Evolutionary conservation across 92 coral and sea anemone genomes (phyloP).

Genomic region (Bergia sp.): DNA sequence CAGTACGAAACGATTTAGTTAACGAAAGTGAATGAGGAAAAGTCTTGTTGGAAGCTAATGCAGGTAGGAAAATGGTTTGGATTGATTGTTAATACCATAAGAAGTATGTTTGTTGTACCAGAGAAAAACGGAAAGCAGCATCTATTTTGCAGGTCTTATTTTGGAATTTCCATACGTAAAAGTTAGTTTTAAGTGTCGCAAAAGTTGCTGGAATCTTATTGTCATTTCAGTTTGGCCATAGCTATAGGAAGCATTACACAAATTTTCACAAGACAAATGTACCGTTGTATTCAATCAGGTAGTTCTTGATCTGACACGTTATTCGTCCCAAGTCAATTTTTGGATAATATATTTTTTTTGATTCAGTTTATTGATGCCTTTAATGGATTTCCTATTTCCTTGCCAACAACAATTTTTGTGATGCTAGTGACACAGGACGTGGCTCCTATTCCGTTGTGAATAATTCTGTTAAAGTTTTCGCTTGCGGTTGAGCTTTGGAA

Average conservation of each 20-base stretch:
- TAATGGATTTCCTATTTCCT: too few species aligned
- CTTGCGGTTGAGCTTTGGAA: too few species aligned
- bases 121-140: slow-evolving; percentile 17
- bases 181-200: not conserved
- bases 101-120: too few species aligned
- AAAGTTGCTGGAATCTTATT: not conserved
- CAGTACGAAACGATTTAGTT: too few species aligned
- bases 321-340: not conserved
- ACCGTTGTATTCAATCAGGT: too few species aligned
- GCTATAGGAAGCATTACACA: slow-evolving; percentile 12
- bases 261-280: too few species aligned
- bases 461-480: too few species aligned
- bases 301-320: not conserved
- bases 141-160: slow-evolving; percentile 31
- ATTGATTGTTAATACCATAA: too few species aligned
- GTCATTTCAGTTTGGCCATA: not conserved
- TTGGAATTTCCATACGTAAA: not conserved
- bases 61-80: too few species aligned
- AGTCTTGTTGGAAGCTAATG: too few species aligned
- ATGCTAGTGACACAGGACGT: too few species aligned
- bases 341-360: slow-evolving; percentile 46
- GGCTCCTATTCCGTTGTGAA: not conserved
- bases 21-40: slow-evolving; percentile 1
- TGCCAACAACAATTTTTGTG: too few species aligned
- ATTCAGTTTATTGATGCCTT: slow-evolving; percentile 26